phyloP scores from a whole-genome alignment of 2,113 vertebrate genomes.

The Sapayoa aenigma region DNA sequence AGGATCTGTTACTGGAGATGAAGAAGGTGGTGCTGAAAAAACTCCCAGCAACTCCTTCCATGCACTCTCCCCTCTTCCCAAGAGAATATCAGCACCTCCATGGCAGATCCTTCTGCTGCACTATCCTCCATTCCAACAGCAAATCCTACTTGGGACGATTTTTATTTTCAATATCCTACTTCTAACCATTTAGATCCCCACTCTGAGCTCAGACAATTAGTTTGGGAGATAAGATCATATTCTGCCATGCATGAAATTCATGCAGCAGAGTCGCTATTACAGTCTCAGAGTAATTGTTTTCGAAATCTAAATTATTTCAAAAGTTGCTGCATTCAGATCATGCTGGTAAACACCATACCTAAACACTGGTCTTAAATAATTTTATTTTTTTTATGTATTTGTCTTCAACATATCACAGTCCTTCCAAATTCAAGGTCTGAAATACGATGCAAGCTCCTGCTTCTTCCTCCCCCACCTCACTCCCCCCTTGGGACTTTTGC shows the following conservation, averaged over 20 bases:
- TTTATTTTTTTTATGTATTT: not conserved
- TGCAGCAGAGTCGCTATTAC: not conserved
- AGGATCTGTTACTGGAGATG: not conserved
- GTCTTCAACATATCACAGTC: not conserved
- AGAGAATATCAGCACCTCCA: not conserved
- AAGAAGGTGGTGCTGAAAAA: not conserved
- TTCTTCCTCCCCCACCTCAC: not conserved
- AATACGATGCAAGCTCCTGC: not conserved
- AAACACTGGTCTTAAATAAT: not conserved
- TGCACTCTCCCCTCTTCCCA: not conserved
- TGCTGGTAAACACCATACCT: not conserved
- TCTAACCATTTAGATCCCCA: not conserved
- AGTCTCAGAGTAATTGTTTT: not conserved
- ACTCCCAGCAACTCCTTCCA: not conserved
- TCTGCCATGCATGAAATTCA: not conserved
- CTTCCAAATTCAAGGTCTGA: conserved; percentile 14
- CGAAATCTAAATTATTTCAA: not conserved
- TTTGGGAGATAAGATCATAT: not conserved
- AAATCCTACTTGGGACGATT: not conserved
- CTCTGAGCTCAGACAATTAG: not conserved
- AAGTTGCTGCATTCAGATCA: not conserved
- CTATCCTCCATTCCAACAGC: not conserved
- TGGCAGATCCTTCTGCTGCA: not conserved
- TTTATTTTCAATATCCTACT: not conserved
- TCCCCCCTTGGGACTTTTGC: not conserved